Base-by-base conservation (phyloP, 2,888 invertebrate genomes). In the Drosophila maculinotata region DNA sequence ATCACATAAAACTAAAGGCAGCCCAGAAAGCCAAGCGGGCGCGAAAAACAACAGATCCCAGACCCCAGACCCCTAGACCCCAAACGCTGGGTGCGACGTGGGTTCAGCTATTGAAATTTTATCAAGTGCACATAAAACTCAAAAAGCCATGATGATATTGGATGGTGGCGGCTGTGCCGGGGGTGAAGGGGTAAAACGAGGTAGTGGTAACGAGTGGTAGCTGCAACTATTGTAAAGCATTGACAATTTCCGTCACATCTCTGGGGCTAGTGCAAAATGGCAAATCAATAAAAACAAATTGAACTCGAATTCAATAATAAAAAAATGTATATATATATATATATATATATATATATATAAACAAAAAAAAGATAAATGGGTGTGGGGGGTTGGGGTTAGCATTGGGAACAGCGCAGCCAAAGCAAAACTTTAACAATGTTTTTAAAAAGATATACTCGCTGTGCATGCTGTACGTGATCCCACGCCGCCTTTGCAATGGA, bases 251-350 rank as follows among this genome's bases (percentile, higher is more conserved):
- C 87, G 81, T 88, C 79, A 89, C 83, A 88, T 84, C 79, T 81
- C 86, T 82, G 71, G 69, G 82, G 77, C 62, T 63, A 79, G 89
- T 81, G 87, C 80, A 85, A 89, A 89, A 89, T 89, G 81, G 87
- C 88, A 84, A 88, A 89, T 89, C 89, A 89, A 89, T 89, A 89
- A 89, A 89, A 89, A 80, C 87, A 88, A 89, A 89, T 89, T 89
- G 89, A 89, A 88, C 80, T 82, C 73, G 79, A 89, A 89, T 80
- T 80, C 87, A 83, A 89, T 86, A 86, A 89, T 80, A 89, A 79
- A 78, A 72, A 68, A 56, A 54, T 44, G 53, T 42, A 52, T 42
- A 56, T 36, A 41, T 20, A 26, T 35, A 67, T 28, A 48, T 39
- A 70, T 38, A 60, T 25, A 38, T 39, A 30, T 39, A 33, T 9